These are phyloP conservation scores for Diabrotica undecimpunctata DNA, from an alignment of 1,140 invertebrate species.

Conservation along the genomic window DNA sequence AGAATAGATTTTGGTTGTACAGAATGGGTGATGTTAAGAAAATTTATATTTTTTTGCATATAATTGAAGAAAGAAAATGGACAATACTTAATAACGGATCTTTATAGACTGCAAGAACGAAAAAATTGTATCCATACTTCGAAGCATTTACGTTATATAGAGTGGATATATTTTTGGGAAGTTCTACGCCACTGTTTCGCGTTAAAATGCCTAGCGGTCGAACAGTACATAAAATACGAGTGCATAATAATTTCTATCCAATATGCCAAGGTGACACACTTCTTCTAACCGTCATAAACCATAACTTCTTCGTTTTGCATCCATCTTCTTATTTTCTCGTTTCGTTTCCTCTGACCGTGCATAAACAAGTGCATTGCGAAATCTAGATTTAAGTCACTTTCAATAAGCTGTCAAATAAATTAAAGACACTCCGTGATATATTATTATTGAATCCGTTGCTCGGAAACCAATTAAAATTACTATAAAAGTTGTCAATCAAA, in stretches of 20 bases:
- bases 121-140: no score
- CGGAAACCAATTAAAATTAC: slow-evolving; percentile 15
- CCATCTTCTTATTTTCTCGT: neutral
- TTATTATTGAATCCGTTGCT: slow-evolving; percentile 21
- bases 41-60: no score
- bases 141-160: no score
- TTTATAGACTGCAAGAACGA: no score
- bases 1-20: no score
- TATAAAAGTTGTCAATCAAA: slow-evolving; percentile 15
- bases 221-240: neutral
- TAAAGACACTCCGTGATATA: slow-evolving; percentile 17
- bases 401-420: slow-evolving; percentile 23
- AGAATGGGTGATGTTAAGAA: no score
- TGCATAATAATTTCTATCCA: slow-evolving; percentile 1
- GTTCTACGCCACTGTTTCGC: neutral
- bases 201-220: neutral
- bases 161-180: no score
- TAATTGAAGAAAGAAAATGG: no score
- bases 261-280: neutral
- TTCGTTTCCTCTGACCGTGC: slow-evolving; percentile 5
- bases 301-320: slow-evolving; percentile 4
- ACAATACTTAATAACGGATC: no score
- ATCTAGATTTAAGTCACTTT: slow-evolving; percentile 19
- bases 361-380: slow-evolving; percentile 10
- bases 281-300: slow-evolving; percentile 2